Base-by-base conservation (phyloP, 2,113 vertebrate genomes). In the Alces alces region DNA sequence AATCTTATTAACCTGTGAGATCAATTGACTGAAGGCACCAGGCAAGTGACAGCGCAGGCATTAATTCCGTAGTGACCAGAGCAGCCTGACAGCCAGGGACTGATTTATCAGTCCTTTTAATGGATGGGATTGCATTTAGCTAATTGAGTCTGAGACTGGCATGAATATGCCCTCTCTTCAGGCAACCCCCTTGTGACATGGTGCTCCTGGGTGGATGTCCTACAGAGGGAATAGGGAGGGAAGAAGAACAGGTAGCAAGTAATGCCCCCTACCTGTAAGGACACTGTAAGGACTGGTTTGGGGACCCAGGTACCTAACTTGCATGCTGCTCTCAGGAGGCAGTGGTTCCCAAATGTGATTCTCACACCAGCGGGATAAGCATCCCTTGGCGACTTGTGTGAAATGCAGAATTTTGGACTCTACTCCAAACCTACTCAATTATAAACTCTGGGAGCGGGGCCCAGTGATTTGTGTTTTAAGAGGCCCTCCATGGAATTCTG, bases 1-100 rank as follows among this genome's bases (percentile, higher is more conserved):
- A 93, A 96, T 97, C 58, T 78, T 93, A 95, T 96, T 96, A 96
- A 95, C 92, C 60, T 95, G 52, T 94, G 93, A 92, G 94, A 97
- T 97, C 84, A 95, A 39, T 95, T 96, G 94, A 79, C 97, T 92
- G 14, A 47, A 93, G 73, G 80, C 52, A 25, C 93, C 97, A 96
- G 55, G 39, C 64, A 89, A 96, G 47, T 94, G 93, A 93, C 86
- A 95, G 91, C 58, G 43, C 4, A 50, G 47, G 55, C 90, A 93
- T 96, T 98, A 95, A 97, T 93, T 96, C 93, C 91, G 76, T 89
- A 78, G 47, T 15, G 6, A 76, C n/a, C 12, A 4, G 54, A 52
- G 52, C 79, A 80, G 25, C 80, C 94, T 97, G 88, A 90, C 60
- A 93, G 82, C 52, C 47, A 80, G 92, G 28, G 23, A 55, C 92